Evolutionary conservation across 2,797 vertebrate genomes (phyloP), one percentile per base, ranked within the genome.

Genomic region (Nyctalus aviator): DNA sequence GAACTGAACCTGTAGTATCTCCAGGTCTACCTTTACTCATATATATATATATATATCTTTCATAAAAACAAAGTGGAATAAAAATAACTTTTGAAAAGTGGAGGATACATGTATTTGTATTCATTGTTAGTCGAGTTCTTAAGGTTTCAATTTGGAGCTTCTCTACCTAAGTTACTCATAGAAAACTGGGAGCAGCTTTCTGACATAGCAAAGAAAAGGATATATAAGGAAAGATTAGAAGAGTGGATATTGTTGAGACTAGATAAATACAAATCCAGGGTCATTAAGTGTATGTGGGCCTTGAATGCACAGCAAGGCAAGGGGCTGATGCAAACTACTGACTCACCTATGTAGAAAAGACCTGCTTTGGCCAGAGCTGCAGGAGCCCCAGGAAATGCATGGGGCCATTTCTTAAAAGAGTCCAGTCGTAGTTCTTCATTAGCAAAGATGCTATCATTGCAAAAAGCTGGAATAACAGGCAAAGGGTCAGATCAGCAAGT

Each of bases 281-380:
- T 23, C 30, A 18, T 30, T 3, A 83, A 9, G 44, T 21, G 8
- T 21, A 35, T 30, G 17, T 32, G 30, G 30, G 32, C 15, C 18
- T 69, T 46, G 48, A 73, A 8, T 18, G 57, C 46, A 27, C 12
- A 73, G 32, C 55, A 30, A 87, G 18, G 46, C 44, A 73, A 62
- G 21, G 30, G 53, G 17, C 4, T 18, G 32, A 20, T 1, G 7
- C 32, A 48, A 57, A 30, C 30, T 1, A 15, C 41, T 64, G 79
- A 66, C 95, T 93, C 79, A 93, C 95, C 96, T 89, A 35, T 86
- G 30, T 91, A 96, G 89, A 89, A 83, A 69, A 93, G 44, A 12
- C 95, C 96, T 37, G 90, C 87, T 85, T 20, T 94, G 71, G 72
- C 94, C 71, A 96, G 69, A 73, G 57, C 87, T 32, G 71, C 12